phyloP scores from a whole-genome alignment of 2,113 vertebrate genomes.

The Vireo altiloquus region DNA sequence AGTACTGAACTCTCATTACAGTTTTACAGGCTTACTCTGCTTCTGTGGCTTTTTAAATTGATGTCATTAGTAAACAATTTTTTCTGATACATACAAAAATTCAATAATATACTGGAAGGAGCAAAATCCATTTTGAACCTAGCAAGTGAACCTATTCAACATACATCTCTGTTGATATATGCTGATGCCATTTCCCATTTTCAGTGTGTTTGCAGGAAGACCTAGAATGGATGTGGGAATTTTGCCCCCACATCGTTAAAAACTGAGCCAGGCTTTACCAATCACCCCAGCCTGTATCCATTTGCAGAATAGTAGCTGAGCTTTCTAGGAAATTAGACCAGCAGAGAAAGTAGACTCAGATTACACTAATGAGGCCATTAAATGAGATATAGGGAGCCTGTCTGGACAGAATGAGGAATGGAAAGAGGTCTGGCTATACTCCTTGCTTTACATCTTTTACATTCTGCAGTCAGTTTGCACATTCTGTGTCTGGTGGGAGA shows the following conservation, averaged over 20 bases:
- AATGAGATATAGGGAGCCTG: slow-evolving; percentile 11
- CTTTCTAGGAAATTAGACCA: slow-evolving; percentile 40
- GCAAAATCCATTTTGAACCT: not conserved
- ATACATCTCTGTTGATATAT: not conserved
- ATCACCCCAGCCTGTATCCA: not conserved
- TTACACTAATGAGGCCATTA: slow-evolving; percentile 60
- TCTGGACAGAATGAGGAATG: not conserved
- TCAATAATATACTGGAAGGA: not conserved
- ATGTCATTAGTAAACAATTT: not conserved
- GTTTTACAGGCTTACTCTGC: not conserved
- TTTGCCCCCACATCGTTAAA: not conserved
- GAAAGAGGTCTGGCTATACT: not conserved
- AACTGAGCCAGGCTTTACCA: not conserved
- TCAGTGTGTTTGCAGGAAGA: not conserved
- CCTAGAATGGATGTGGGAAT: not conserved
- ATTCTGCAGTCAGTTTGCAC: not conserved
- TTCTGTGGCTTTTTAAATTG: not conserved
- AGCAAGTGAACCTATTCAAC: not conserved
- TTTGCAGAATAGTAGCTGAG: slow-evolving; percentile 35
- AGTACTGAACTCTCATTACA: not conserved
- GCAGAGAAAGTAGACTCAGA: slow-evolving; percentile 23
- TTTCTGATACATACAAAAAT: not conserved
- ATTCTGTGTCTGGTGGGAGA: not conserved
- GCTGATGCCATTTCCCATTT: not conserved
- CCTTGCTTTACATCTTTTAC: not conserved